A percentile compares a stretch with the other conserved stretches of the same genome.
These are phyloP conservation scores for Auanema freiburgensis DNA, from an alignment of 2,888 invertebrate species.

Conservation along the genomic window DNA sequence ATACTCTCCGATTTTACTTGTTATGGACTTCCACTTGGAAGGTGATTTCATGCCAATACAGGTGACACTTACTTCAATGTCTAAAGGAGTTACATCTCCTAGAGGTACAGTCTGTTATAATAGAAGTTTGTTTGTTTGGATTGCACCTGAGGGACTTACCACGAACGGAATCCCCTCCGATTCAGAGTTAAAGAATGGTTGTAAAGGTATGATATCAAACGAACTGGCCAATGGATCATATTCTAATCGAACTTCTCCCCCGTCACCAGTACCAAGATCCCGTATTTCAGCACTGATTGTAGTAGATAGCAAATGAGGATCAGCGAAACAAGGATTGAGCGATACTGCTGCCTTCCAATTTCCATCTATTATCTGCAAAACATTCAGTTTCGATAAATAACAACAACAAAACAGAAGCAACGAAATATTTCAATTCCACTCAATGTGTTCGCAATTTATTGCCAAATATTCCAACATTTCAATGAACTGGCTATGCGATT, in stretches of 20 bases:
- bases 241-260: constrained; percentile 24
- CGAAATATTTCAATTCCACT: too few species aligned
- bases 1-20: too few species aligned
- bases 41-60: too few species aligned
- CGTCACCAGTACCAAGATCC: constrained; percentile 36
- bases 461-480: too few species aligned
- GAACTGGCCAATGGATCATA: constrained; percentile 34
- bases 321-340: not conserved
- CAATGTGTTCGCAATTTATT: too few species aligned
- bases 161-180: constrained; percentile 19
- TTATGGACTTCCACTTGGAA: too few species aligned
- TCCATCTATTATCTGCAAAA: not conserved
- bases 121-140: not conserved
- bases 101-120: not conserved
- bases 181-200: constrained; percentile 26
- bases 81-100: too few species aligned
- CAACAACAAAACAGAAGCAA: not conserved
- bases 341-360: constrained; percentile 5
- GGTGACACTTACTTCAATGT: too few species aligned
- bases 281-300: constrained; percentile 23
- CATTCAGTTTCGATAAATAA: not conserved
- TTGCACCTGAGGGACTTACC: constrained; percentile 16
- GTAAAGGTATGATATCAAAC: constrained; percentile 38
- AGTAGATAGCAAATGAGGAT: not conserved
- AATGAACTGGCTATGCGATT: too few species aligned